Evolutionary conservation across 2,113 vertebrate species (phyloP).

Genomic region (Stegastes partitus): DNA sequence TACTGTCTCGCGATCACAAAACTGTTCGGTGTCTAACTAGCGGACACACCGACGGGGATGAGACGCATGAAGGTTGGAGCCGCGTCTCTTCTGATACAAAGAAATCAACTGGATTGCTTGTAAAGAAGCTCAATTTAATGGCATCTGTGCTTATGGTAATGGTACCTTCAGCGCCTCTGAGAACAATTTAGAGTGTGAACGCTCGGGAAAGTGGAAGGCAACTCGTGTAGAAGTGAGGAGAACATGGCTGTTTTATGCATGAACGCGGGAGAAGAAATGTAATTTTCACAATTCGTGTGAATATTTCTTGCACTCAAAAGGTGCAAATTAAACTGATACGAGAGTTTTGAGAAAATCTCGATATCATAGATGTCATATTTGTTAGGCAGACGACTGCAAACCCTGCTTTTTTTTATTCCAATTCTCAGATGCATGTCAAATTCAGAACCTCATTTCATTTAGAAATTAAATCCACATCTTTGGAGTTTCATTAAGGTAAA

Average conservation of each 20-base stretch:
- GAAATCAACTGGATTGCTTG: background rate
- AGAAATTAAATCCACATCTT: no score
- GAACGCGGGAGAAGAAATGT: background rate
- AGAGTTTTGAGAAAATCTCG: no score
- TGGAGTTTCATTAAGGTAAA: no score
- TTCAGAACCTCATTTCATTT: no score
- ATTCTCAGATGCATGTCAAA: no score
- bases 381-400: no score
- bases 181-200: background rate
- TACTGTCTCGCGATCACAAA: constrained; percentile 3
- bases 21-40: background rate
- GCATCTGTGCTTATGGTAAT: background rate
- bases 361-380: no score
- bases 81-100: background rate
- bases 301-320: background rate
- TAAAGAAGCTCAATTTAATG: background rate
- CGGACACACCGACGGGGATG: background rate
- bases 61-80: background rate
- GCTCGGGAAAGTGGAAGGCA: background rate
- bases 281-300: background rate
- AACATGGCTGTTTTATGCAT: background rate
- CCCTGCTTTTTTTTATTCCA: no score
- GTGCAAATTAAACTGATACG: background rate
- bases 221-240: background rate
- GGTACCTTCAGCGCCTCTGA: no score